phyloP scores from a whole-genome alignment of 2,113 vertebrate genomes.

The Hydropotes inermis region DNA sequence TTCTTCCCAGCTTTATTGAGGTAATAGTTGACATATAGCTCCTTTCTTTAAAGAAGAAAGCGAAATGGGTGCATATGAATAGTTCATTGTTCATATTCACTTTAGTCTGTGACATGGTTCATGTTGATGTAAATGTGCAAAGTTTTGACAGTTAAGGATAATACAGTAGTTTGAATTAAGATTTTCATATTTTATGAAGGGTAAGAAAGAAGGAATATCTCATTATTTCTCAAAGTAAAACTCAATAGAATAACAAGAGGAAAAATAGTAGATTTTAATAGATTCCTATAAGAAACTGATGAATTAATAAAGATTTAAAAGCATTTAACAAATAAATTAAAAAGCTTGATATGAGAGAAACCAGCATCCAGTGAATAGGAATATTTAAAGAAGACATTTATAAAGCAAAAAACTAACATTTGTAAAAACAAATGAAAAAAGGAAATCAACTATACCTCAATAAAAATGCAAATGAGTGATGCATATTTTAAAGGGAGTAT shows the following conservation, averaged over 20 bases:
- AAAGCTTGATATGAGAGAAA: not conserved
- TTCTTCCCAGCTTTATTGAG: not conserved
- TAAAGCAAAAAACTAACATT: conserved; percentile 1
- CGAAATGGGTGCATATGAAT: not conserved
- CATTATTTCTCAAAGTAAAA: not conserved
- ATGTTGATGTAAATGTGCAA: not conserved
- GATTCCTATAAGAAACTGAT: not conserved
- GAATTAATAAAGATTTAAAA: not conserved
- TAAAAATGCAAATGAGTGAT: not conserved
- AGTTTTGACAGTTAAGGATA: not conserved
- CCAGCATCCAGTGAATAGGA: not conserved
- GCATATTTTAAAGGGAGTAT: not conserved
- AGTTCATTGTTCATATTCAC: not conserved
- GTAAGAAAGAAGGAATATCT: not conserved
- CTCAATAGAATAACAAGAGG: not conserved
- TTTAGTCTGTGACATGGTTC: not conserved
- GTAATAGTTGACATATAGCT: not conserved
- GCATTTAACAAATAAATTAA: not conserved
- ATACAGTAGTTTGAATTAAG: not conserved
- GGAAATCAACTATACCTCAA: not conserved
- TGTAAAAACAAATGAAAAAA: not conserved
- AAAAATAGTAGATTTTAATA: not conserved
- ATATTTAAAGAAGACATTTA: not conserved
- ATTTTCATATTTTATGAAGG: not conserved
- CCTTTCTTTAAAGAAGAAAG: not conserved